phyloP scores from a whole-genome alignment of 2,888 invertebrate species.

The Dasysyrphus albostriatus region DNA sequence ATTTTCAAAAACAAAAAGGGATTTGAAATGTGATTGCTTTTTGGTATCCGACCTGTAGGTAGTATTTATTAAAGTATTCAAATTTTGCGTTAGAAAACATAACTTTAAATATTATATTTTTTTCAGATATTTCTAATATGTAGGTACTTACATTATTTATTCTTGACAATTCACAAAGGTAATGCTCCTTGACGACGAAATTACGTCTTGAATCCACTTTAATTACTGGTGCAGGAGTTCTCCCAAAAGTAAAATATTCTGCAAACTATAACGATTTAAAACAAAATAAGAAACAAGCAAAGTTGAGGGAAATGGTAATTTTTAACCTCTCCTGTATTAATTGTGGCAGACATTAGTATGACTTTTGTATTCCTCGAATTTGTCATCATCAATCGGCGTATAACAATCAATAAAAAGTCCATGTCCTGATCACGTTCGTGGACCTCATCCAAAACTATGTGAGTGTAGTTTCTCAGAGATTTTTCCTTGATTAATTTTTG shows the following conservation, averaged over 20 bases:
- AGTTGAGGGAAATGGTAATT: not conserved
- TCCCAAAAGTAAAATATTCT: slow-evolving; percentile 80
- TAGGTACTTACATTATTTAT: slow-evolving; percentile 85
- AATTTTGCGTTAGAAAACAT: too few species aligned
- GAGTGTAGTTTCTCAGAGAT: slow-evolving; percentile 91
- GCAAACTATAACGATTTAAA: slow-evolving; percentile 76
- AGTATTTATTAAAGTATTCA: too few species aligned
- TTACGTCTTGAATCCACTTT: slow-evolving; percentile 85
- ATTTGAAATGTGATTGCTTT: too few species aligned
- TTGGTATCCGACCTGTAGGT: too few species aligned
- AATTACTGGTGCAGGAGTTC: slow-evolving; percentile 85
- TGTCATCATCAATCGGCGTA: slow-evolving; percentile 89
- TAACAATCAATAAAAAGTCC: slow-evolving; percentile 94
- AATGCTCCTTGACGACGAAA: slow-evolving; percentile 87
- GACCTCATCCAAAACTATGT: slow-evolving; percentile 96
- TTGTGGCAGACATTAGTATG: slow-evolving; percentile 97
- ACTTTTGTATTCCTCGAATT: slow-evolving; percentile 88
- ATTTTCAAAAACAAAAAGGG: too few species aligned
- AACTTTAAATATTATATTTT: not conserved
- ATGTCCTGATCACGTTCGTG: slow-evolving; percentile 96
- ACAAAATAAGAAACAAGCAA: not conserved
- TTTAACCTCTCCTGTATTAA: slow-evolving; percentile 86
- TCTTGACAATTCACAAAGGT: slow-evolving; percentile 85
- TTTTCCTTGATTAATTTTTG: slow-evolving; percentile 89
- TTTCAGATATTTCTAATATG: not conserved